Evolutionary conservation across 2,888 invertebrate species (phyloP).

Genomic region (Hedya salicella): DNA sequence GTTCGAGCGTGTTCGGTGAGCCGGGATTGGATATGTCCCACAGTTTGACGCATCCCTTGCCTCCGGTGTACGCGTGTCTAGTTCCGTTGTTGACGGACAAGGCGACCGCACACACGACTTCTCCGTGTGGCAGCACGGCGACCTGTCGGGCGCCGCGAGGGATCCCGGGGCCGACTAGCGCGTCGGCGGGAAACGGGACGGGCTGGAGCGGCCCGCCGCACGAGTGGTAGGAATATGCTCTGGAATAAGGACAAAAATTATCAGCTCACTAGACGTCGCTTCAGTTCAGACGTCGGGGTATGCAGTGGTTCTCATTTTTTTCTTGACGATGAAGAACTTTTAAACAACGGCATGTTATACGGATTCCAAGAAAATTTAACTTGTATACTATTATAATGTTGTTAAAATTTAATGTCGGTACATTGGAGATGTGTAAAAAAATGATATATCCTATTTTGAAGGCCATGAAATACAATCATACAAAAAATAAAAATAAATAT

Average conservation of each 20-base stretch:
- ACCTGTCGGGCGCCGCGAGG: slow-evolving; percentile 96
- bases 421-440: no score
- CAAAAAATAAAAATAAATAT: no score
- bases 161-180: slow-evolving; percentile 95
- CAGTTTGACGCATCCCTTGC: slow-evolving; percentile 98
- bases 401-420: no score
- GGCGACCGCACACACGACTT: slow-evolving; percentile 98
- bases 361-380: no score
- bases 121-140: slow-evolving; percentile 96
- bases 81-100: slow-evolving; percentile 90
- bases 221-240: slow-evolving; percentile 97
- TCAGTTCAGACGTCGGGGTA: no score
- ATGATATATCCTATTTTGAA: no score
- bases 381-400: no score
- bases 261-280: no score
- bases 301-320: no score
- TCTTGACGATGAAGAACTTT: no score
- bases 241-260: slow-evolving; percentile 65
- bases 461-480: no score
- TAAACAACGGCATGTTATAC: no score
- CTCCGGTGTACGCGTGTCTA: slow-evolving; percentile 98
- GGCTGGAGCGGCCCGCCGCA: slow-evolving; percentile 95
- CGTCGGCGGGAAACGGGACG: slow-evolving; percentile 97
- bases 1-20: slow-evolving; percentile 93
- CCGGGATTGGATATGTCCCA: slow-evolving; percentile 97